These are phyloP conservation scores for Meles meles DNA, from an alignment of 2,113 vertebrate species.

Conservation along the genomic window DNA sequence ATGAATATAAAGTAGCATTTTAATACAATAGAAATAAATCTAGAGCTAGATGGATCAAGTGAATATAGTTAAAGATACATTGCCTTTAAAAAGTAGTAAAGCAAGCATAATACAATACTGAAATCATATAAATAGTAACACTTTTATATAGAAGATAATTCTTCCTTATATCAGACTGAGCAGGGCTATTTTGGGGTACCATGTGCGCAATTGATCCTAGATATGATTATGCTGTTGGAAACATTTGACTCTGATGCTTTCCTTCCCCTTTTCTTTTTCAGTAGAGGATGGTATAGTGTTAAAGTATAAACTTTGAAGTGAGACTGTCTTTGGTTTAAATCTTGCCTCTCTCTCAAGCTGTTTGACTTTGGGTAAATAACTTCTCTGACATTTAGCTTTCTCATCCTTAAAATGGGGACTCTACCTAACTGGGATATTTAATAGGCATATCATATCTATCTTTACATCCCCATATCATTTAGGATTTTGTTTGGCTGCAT, in stretches of 20 bases:
- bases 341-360: neutral
- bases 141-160: neutral
- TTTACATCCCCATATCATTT: neutral
- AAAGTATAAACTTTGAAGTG: neutral
- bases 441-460: neutral
- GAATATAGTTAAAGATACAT: neutral
- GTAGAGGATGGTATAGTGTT: neutral
- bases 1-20: neutral
- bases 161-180: neutral
- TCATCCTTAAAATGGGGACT: neutral
- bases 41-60: neutral
- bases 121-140: neutral
- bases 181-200: neutral
- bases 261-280: neutral
- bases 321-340: neutral
- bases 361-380: neutral
- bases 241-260: neutral
- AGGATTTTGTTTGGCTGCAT: neutral
- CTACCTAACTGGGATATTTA: neutral
- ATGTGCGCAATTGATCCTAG: neutral
- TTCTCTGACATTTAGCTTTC: neutral
- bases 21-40: neutral
- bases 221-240: neutral
- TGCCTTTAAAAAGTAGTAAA: neutral
- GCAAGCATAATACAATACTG: neutral